A percentile compares a stretch with the other conserved stretches of the same genome.
Conservation (phyloP, 2,113 vertebrate species). For the Talpa occidentalis region DNA sequence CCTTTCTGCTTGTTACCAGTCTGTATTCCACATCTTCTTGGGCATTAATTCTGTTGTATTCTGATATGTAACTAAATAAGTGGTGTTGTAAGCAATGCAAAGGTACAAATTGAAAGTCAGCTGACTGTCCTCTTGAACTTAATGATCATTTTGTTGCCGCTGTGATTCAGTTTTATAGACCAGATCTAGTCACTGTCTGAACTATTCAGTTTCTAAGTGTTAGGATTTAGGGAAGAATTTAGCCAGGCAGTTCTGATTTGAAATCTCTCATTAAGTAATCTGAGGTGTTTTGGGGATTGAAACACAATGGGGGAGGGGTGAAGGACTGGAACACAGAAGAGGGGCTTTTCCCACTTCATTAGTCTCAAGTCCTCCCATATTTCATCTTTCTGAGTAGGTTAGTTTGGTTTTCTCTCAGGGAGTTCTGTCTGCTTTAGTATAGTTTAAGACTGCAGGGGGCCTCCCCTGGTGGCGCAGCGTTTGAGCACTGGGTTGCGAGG, state of each 20-base stretch:
- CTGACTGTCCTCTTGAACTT: background rate
- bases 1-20: conserved; percentile 17
- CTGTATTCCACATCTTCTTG: background rate
- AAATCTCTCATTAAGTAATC: background rate
- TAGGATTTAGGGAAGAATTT: background rate
- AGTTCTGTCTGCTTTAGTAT: background rate
- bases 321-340: background rate
- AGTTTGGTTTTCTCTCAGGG: conserved; percentile 40
- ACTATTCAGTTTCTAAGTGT: conserved; percentile 48
- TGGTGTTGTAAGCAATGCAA: background rate
- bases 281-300: background rate
- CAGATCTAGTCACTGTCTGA: background rate
- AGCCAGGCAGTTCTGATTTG: background rate
- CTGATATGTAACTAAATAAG: conserved; percentile 1
- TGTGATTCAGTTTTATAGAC: background rate
- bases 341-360: background rate
- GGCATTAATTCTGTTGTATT: conserved; percentile 18
- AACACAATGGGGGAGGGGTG: background rate
- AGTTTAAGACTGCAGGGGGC: background rate
- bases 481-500: too few species aligned
- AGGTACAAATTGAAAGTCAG: background rate
- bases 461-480: too few species aligned
- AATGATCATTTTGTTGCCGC: background rate
- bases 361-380: background rate
- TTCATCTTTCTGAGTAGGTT: background rate